Percentiles rank a stretch among this genome's conserved stretches.
These are phyloP conservation scores for Pseudochromis fuscus DNA, from an alignment of 2,797 vertebrate species.

Conservation along the genomic window DNA sequence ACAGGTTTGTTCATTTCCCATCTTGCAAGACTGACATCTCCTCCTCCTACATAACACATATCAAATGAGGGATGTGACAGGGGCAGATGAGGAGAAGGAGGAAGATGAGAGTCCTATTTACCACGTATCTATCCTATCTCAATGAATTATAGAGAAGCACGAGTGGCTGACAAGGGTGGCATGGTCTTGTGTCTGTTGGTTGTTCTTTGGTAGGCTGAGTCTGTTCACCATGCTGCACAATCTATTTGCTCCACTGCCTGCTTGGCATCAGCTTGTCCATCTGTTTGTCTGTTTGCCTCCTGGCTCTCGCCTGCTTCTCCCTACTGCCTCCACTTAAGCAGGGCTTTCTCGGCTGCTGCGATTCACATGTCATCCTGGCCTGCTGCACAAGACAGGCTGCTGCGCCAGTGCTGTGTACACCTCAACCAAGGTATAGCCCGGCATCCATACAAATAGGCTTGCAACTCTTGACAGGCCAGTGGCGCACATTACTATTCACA, in stretches of 20 bases:
- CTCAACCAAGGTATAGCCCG: slow-evolving; percentile 65
- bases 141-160: slow-evolving; percentile 78
- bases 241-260: slow-evolving; percentile 84
- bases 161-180: slow-evolving; percentile 70
- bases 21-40: slow-evolving; percentile 76
- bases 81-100: slow-evolving; percentile 76
- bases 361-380: slow-evolving; percentile 82
- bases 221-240: slow-evolving; percentile 83
- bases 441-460: slow-evolving; percentile 75
- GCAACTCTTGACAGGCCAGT: slow-evolving; percentile 69
- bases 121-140: slow-evolving; percentile 74
- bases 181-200: slow-evolving; percentile 76
- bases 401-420: slow-evolving; percentile 63
- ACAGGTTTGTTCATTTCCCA: slow-evolving; percentile 77
- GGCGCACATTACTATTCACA: slow-evolving; percentile 68
- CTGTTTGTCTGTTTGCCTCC: slow-evolving; percentile 84
- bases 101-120: slow-evolving; percentile 79
- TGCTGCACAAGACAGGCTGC: slow-evolving; percentile 78
- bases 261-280: slow-evolving; percentile 85
- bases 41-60: slow-evolving; percentile 80
- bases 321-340: slow-evolving; percentile 80
- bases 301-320: slow-evolving; percentile 79
- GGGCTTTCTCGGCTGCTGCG: slow-evolving; percentile 78
- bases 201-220: slow-evolving; percentile 81
- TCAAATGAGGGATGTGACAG: slow-evolving; percentile 84